A percentile compares a stretch with the other conserved stretches of the same genome.
Evolutionary conservation across 1,140 invertebrate species (phyloP).

Genomic region (Drosophila auraria): DNA sequence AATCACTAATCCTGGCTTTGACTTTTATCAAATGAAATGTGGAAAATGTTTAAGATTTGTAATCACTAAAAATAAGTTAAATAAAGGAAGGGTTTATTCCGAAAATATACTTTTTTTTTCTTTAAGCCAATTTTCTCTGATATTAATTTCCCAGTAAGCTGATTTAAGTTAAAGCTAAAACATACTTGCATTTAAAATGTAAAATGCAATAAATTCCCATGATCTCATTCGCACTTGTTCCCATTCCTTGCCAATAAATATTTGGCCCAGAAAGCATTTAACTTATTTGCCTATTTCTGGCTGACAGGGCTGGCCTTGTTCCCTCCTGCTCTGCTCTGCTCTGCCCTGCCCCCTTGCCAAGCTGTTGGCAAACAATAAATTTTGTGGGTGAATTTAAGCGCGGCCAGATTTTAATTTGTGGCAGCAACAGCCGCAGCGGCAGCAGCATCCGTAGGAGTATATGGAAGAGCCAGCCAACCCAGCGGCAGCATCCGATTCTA

Average conservation of each 20-base stretch:
- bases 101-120: too few relatives aligned
- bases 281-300: conserved; percentile 71
- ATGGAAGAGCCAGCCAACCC: conserved; percentile 6
- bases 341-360: conserved; percentile 41
- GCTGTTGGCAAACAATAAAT: conserved; percentile 75
- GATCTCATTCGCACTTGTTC: conserved; percentile 29
- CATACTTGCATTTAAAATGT: background rate
- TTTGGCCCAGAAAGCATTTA: conserved; percentile 71
- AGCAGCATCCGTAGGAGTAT: conserved; percentile 5
- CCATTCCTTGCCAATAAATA: conserved; percentile 52
- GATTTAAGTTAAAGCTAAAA: too few relatives aligned
- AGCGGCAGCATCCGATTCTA: conserved; percentile 24
- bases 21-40: too few relatives aligned
- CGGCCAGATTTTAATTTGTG: conserved; percentile 82
- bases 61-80: too few relatives aligned
- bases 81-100: too few relatives aligned
- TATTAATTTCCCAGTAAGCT: too few relatives aligned
- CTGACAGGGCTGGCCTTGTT: conserved; percentile 45
- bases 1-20: background rate
- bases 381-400: conserved; percentile 63
- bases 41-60: too few relatives aligned
- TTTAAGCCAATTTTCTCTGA: too few relatives aligned
- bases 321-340: conserved; percentile 8
- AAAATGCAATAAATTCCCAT: conserved; percentile 17
- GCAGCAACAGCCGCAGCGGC: conserved; percentile 39